phyloP scores from a whole-genome alignment of 2,797 vertebrate genomes.

The Halcyon badia region DNA sequence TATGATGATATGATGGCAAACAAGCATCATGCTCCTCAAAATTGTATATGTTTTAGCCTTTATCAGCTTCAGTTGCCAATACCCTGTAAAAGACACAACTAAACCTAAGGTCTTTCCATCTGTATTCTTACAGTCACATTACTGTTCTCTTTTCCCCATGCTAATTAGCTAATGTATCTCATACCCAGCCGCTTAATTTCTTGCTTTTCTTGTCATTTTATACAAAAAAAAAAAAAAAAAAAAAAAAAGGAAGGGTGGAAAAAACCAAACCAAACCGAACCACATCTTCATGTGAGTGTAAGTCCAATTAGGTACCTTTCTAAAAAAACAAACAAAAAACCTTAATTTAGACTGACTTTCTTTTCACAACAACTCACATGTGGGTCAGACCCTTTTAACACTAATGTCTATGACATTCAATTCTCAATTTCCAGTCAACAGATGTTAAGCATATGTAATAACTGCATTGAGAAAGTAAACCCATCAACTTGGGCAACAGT shows the following conservation, averaged over 20 bases:
- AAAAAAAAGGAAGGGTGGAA: neutral
- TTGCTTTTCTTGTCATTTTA: neutral
- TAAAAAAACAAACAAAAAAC: neutral
- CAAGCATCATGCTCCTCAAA: neutral
- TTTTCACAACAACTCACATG: neutral
- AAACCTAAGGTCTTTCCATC: fast-evolving
- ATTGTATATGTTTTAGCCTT: neutral
- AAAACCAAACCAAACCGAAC: neutral
- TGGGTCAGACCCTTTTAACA: neutral
- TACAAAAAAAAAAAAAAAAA: neutral
- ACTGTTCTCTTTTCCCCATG: neutral
- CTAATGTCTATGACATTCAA: neutral
- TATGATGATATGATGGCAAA: neutral
- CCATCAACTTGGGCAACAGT: neutral
- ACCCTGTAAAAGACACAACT: neutral
- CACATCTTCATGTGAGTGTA: neutral
- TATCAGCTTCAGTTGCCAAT: neutral
- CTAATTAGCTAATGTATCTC: neutral
- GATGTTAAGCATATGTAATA: neutral
- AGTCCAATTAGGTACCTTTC: neutral
- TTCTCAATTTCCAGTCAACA: neutral
- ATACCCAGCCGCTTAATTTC: neutral
- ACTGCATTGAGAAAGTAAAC: neutral
- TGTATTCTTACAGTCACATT: neutral
- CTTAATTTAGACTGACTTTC: neutral